phyloP scores from a whole-genome alignment of 2,888 invertebrate species.

The Orgyia antiqua region DNA sequence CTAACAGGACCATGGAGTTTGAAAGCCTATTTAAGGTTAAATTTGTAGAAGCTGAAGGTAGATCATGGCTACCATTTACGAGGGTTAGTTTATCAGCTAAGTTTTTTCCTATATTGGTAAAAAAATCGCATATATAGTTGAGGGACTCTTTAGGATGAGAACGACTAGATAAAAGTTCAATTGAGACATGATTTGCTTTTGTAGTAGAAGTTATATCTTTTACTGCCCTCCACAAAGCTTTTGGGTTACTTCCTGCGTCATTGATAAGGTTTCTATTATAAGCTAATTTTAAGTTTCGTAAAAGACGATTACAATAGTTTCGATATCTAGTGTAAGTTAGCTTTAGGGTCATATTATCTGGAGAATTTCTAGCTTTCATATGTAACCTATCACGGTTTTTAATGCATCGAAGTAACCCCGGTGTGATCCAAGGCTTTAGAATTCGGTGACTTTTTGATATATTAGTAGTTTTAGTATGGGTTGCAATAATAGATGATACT shows the following conservation, averaged over 20 bases:
- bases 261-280: neutral
- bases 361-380: neutral
- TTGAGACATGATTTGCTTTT: neutral
- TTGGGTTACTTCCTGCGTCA: neutral
- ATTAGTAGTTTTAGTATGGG: no score
- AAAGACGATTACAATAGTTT: neutral
- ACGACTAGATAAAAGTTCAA: neutral
- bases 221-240: neutral
- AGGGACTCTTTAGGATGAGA: neutral
- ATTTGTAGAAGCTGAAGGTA: neutral
- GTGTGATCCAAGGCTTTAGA: neutral
- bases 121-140: neutral
- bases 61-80: neutral
- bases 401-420: neutral
- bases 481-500: no score
- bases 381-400: neutral
- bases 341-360: neutral
- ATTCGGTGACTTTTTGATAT: no score
- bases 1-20: neutral
- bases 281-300: neutral
- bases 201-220: neutral
- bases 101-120: neutral
- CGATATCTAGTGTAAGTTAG: neutral
- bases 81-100: neutral
- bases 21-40: no score